Base-by-base conservation (phyloP, 2,113 vertebrate species). In the Notarius quadriscutis region DNA sequence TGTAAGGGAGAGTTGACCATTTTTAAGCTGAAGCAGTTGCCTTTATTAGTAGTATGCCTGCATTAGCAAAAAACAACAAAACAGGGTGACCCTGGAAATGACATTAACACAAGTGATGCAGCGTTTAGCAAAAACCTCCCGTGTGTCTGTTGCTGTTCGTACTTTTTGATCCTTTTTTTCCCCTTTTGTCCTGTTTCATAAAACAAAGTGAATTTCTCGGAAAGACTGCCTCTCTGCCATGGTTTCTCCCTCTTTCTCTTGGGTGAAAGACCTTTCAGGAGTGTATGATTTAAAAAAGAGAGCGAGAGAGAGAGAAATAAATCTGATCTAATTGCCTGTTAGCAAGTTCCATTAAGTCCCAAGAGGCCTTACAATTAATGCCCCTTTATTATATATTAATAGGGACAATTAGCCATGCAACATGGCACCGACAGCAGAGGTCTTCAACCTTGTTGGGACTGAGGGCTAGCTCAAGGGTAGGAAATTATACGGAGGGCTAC, bases 341-440 rank as follows among this genome's bases (percentile, higher is more conserved):
- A 84, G 82, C 88, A 63, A 74, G 85, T 85, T 63, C 91, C 83
- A 78, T 92, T 91, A 89, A 84, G 14, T 67, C 84, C 78, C 84
- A 90, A 84, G 63, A 89, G 81, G 60, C 63, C 84, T 81, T 82
- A 55, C 60, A 77, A 89, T 18, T 27, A 80, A 80, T 90, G 77
- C 58, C 0, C 75, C 81, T 48, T 30, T 86, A 84, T 80, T 18
- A 53, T 86, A 77, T 84, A 72, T 87, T 91, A 91, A 91, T 91
- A 87, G 83, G 15, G 50, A 58, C 41, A 71, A 55, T 53, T 69
- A 85, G 65, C 86, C 62, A 50, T 86, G 84, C 71, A 79, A 25
- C 71, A 83, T 22, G 60, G 71, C 48, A 58, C 1, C 25, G 30
- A 4, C 5, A 34, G 12, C 30, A 41, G 41, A 41, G 41, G 41